Percentiles rank a stretch among this genome's conserved stretches.
phyloP scores from a whole-genome alignment of 2,113 vertebrate genomes.

The Pterocles gutturalis region DNA sequence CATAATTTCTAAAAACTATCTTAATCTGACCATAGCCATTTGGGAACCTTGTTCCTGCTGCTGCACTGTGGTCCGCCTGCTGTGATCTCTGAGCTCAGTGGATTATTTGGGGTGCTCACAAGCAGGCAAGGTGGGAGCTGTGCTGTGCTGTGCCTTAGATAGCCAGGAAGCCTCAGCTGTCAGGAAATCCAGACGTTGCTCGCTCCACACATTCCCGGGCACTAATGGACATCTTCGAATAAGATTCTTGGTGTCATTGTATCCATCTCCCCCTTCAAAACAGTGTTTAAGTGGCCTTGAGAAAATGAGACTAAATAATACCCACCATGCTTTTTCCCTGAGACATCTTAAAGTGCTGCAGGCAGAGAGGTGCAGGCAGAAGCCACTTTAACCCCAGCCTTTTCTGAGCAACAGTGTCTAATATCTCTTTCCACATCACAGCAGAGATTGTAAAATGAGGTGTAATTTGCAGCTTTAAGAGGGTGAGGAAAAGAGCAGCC shows the following conservation, averaged over 20 bases:
- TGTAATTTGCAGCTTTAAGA: constrained; percentile 41
- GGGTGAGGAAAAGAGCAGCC: background rate
- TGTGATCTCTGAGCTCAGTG: background rate
- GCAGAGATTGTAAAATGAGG: constrained; percentile 39
- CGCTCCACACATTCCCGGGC: background rate
- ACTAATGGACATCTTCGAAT: constrained; percentile 54
- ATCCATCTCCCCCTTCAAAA: background rate
- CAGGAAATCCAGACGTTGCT: background rate
- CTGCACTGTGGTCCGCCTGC: background rate
- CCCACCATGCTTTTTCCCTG: background rate
- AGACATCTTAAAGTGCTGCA: constrained; percentile 9
- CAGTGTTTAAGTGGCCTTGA: constrained; percentile 28
- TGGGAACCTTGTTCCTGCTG: background rate
- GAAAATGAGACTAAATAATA: constrained; percentile 64
- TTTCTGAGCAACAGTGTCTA: constrained; percentile 37
- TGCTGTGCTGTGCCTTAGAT: fast-evolving
- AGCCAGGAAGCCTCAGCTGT: background rate
- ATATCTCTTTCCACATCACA: constrained; percentile 57
- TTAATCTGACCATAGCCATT: background rate
- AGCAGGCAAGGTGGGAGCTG: background rate
- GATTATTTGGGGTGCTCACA: background rate
- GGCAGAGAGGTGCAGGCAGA: background rate
- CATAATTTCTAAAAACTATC: constrained; percentile 1
- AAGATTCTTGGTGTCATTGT: background rate
- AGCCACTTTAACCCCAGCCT: constrained; percentile 10